Base-by-base conservation (phyloP, 2,797 vertebrate species). In the Acestrorhynchus altus region DNA sequence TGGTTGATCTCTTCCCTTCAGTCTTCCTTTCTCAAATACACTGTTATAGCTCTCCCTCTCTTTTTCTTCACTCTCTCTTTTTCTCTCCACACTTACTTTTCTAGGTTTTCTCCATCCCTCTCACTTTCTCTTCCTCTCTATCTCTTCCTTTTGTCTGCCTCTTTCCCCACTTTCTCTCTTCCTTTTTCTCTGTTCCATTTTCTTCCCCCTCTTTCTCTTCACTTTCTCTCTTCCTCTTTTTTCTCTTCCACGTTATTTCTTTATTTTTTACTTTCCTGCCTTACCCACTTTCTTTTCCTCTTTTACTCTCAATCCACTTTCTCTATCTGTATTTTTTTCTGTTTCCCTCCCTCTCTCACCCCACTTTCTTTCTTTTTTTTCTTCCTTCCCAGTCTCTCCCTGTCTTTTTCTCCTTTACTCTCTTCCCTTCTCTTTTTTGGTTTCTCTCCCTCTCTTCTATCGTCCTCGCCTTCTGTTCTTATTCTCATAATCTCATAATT, bases 121-220 rank as follows among this genome's bases (percentile, higher is more conserved):
- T 24, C 31, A 6, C 52, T 65, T 75, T 74, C 47, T 76, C 70
- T 64, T 60, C 52, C 57, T 83, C 76, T 6, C 20, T 77, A 63
- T 84, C 35, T 83, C 46, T 65, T 16, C 20, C 9, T 18, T 1
- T 47, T 72, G 4, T 6, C 18, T 57, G 26, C 24, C 16, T 47
- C 57, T 35, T 10, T 3, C 13, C 11, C 13, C 11, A 1, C 18
- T 15, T 65, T 42, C 76, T 74, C 74, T 22, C 59, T 65, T 69
- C 8, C 22, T 52, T 26, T 20, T 51, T 46, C 12, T 40, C 40
- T n/a, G 12, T 18, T 16, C 18, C 57, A 4, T 6, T 8, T 20
- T 51, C 49, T 51, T 10, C 24, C 20, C 9, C 16, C 12, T 69
- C 47, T 78, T 71, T 76, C 20, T 59, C 64, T 72, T 5, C 12